Evolutionary conservation across 2,888 invertebrate species (phyloP).

Genomic region (Eudemis profundana): DNA sequence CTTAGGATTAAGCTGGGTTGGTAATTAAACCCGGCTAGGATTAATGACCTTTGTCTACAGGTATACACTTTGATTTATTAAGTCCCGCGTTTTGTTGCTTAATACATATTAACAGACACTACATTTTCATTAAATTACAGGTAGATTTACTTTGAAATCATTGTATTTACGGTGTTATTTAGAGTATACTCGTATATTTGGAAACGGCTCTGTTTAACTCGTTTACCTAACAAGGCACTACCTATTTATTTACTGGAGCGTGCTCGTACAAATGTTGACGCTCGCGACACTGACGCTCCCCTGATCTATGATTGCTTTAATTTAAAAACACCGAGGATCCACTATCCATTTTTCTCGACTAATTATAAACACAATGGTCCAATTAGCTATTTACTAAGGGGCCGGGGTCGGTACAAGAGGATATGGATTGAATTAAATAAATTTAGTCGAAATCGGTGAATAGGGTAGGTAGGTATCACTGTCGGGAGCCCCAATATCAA

Average conservation of each 20-base stretch:
- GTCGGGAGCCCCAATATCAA: slow-evolving; percentile 65
- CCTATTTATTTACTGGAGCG: slow-evolving; percentile 23
- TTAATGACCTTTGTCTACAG: slow-evolving; percentile 75
- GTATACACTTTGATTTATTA: slow-evolving; percentile 73
- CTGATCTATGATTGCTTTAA: slow-evolving; percentile 21
- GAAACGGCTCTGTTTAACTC: slow-evolving; percentile 18
- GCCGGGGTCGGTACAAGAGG: slow-evolving; percentile 35
- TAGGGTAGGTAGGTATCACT: slow-evolving; percentile 44
- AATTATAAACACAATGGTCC: slow-evolving; percentile 37
- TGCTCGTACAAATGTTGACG: slow-evolving; percentile 33
- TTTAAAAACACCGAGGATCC: neutral
- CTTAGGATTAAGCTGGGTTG: slow-evolving; percentile 68
- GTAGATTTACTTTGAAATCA: slow-evolving; percentile 14
- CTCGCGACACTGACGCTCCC: slow-evolving; percentile 12
- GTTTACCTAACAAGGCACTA: slow-evolving; percentile 30
- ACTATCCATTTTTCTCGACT: slow-evolving; percentile 37
- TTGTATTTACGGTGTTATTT: slow-evolving; percentile 19
- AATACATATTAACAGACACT: slow-evolving; percentile 42
- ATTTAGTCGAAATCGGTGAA: slow-evolving; percentile 44
- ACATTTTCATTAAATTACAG: slow-evolving; percentile 39
- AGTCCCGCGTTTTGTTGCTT: slow-evolving; percentile 52
- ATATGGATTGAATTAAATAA: slow-evolving; percentile 44
- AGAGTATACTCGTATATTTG: slow-evolving; percentile 13
- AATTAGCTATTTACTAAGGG: slow-evolving; percentile 27
- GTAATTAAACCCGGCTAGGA: slow-evolving; percentile 74